phyloP scores from a whole-genome alignment of 1,140 invertebrate genomes.

The Eumeta japonica region DNA sequence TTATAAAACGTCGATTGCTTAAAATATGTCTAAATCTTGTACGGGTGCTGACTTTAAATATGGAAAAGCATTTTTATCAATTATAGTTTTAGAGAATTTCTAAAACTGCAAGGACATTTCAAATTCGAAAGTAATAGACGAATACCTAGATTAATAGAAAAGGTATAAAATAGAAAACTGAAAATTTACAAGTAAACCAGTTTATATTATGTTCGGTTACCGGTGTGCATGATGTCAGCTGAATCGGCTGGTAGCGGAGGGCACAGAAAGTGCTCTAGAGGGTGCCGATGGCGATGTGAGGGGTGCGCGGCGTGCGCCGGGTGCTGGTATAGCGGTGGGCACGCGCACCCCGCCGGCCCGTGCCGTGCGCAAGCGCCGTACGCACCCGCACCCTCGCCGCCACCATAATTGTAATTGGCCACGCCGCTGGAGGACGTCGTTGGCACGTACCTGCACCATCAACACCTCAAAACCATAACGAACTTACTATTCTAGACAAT shows the following conservation, averaged over 20 bases:
- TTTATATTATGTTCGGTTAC: conserved; percentile 47
- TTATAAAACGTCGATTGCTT: too few species aligned
- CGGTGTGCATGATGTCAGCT: conserved; percentile 50
- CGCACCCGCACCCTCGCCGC: too few species aligned
- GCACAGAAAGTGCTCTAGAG: conserved; percentile 41
- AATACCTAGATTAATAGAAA: not conserved
- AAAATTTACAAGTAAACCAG: conserved; percentile 19
- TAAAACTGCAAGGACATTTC: too few species aligned
- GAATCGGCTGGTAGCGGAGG: conserved; percentile 44
- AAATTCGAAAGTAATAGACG: too few species aligned
- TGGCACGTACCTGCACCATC: conserved; percentile 44
- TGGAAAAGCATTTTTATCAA: too few species aligned
- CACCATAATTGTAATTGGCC: conserved; percentile 29
- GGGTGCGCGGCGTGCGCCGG: conserved; percentile 41
- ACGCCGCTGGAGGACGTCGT: conserved; percentile 40
- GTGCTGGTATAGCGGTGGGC: conserved; percentile 32
- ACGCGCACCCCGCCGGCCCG: conserved; percentile 38
- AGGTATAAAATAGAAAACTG: not conserved
- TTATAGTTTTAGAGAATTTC: too few species aligned
- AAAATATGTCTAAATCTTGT: too few species aligned
- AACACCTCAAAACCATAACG: too few species aligned
- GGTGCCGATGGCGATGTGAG: conserved; percentile 29
- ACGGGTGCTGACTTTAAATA: too few species aligned
- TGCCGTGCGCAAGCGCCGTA: conserved; percentile 38
- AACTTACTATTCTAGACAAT: too few species aligned